A percentile compares a stretch with the other conserved stretches of the same genome.
Conservation (phyloP, 2,113 vertebrate species). For the Charina bottae region DNA sequence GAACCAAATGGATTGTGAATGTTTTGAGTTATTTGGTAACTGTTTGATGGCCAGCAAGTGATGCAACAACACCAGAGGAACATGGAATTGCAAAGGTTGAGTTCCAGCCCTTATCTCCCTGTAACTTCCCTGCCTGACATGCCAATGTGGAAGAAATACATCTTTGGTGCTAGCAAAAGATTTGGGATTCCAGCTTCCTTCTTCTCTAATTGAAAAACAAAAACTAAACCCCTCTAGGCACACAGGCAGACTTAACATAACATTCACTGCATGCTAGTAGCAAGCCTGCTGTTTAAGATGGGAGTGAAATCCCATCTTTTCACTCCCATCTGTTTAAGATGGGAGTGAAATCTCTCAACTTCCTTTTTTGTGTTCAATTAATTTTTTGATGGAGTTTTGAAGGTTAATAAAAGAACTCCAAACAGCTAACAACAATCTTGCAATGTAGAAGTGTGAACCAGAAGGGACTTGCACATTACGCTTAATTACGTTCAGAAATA, state of each 20-base stretch:
- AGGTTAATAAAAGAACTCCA: too few relatives aligned
- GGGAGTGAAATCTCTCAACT: conserved; percentile 25
- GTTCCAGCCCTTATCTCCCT: neutral
- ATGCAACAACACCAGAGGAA: neutral
- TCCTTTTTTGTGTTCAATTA: conserved; percentile 23
- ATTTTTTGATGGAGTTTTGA: too few relatives aligned
- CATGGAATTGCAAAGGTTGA: neutral
- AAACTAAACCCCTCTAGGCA: conserved; percentile 14
- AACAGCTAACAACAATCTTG: too few relatives aligned
- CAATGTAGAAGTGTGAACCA: too few relatives aligned
- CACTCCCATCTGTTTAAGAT: neutral
- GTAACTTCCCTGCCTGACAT: neutral
- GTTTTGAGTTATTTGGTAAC: neutral
- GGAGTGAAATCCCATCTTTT: conserved; percentile 21
- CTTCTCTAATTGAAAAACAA: conserved; percentile 14
- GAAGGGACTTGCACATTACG: too few relatives aligned
- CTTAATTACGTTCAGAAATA: too few relatives aligned
- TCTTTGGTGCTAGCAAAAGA: neutral
- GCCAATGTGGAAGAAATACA: neutral
- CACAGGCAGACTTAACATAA: conserved; percentile 21
- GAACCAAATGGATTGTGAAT: neutral
- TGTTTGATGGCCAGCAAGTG: neutral
- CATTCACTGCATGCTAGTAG: neutral
- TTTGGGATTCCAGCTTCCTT: neutral
- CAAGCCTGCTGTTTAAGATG: neutral